A percentile compares a stretch with the other conserved stretches of the same genome.
These are phyloP conservation scores for Pogoniulus pusillus DNA, from an alignment of 2,797 vertebrate genomes.

Conservation along the genomic window DNA sequence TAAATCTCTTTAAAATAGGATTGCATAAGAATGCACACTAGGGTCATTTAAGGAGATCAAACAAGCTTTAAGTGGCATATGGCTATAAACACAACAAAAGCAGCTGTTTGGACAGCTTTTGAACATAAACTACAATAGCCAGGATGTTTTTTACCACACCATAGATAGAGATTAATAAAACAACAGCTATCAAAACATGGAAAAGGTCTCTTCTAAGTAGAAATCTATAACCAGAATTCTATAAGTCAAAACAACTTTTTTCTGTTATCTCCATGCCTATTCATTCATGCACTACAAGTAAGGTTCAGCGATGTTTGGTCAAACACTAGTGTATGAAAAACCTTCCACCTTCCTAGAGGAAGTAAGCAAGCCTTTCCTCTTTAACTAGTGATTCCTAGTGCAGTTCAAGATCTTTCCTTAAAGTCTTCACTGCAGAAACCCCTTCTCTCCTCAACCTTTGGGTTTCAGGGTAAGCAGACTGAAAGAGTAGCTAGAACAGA, in stretches of 20 bases:
- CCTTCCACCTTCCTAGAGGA: background rate
- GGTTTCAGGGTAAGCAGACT: background rate
- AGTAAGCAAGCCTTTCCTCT: background rate
- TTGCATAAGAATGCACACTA: background rate
- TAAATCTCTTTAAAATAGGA: constrained; percentile 19
- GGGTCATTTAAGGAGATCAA: constrained; percentile 21
- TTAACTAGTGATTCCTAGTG: background rate
- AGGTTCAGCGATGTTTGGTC: background rate
- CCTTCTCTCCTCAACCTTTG: background rate
- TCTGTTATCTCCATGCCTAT: background rate
- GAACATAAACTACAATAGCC: background rate
- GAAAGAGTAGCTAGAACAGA: too few species aligned
- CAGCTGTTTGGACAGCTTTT: constrained; percentile 1
- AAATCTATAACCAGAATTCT: background rate
- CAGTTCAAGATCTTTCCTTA: background rate
- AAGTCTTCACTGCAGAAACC: background rate
- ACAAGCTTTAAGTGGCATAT: background rate
- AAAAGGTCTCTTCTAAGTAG: background rate
- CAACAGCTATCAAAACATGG: background rate
- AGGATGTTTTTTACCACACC: background rate
- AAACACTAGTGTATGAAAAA: background rate
- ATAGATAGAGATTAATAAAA: background rate
- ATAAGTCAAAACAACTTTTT: background rate
- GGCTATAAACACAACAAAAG: constrained; percentile 18
- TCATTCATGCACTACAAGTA: background rate